Evolutionary conservation across 2,888 invertebrate genomes (phyloP), one percentile per base, ranked within the genome.

Genomic region (Zaprionus bogoriensis): DNA sequence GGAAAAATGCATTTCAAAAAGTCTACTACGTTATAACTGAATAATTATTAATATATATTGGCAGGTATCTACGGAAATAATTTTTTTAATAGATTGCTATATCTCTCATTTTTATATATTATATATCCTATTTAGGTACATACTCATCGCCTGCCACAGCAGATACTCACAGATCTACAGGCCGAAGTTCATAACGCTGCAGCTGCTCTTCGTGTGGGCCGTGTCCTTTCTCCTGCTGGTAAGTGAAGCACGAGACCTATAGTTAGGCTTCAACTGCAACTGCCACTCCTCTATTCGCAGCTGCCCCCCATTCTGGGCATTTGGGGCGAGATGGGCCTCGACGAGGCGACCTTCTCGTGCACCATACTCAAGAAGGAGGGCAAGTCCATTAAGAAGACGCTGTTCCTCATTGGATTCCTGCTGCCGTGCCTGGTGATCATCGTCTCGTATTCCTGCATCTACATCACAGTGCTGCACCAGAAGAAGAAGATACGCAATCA

Each of bases 391-490:
- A 96, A 97, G 91, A 97, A 96, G 89, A 93, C 95, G 55, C 92
- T 97, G 0, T 97, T 97, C 92, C 92, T 95, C 12, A 92, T 97
- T 76, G 97, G 96, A 1, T 96, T 97, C 89, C 93, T 95, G 5
- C 91, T 97, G 20, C 98, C 98, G 0, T 97, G 97, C 84, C 89
- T 95, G 20, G 96, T 96, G 32, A 97, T 97, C 83, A 95, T 96
- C 48, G 93, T 95, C 47, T 96, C 96, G 14, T 97, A 97, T 91
- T 93, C 95, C 4, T 96, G 96, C 91, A 97, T 97, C 73, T 97
- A 95, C 89, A 94, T 95, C 92, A 93, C 94, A 55, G 96, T 97
- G 10, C 91, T 94, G 23, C 93, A 93, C 88, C 96, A 96, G 80
- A 94, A 95, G 78, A 92, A 92, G 73, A 95, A 95, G 88, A 92